Evolutionary conservation across 1,140 invertebrate genomes (phyloP).

Genomic region (Tyrophagus putrescentiae): DNA sequence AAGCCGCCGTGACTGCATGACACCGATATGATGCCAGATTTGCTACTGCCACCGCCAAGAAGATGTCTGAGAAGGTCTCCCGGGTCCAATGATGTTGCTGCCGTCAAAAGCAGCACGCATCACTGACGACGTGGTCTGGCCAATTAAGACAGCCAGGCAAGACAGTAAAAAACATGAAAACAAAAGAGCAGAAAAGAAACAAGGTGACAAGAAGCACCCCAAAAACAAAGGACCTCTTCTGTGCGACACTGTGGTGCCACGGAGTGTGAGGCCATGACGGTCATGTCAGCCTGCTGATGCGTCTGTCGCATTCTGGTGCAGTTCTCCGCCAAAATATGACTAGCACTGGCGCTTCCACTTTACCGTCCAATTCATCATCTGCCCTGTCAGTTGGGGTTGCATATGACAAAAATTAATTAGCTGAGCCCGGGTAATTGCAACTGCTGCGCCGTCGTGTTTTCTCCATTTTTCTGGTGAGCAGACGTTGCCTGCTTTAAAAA

Average conservation of each 20-base stretch:
- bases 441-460: background rate
- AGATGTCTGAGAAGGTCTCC: background rate
- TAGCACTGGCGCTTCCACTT: background rate
- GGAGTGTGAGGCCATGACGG: background rate
- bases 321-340: background rate
- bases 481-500: too few species aligned
- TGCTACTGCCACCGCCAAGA: background rate
- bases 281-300: too few species aligned
- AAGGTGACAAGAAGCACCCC: constrained; percentile 12
- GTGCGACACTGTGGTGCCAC: background rate
- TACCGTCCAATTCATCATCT: background rate
- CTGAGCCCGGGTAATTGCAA: background rate
- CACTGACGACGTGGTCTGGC: background rate
- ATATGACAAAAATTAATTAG: background rate
- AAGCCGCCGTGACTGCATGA: background rate
- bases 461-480: too few species aligned
- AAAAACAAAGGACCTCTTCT: background rate
- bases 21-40: constrained; percentile 1
- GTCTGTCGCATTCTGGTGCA: background rate
- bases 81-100: background rate
- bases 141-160: too few species aligned
- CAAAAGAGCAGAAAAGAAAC: too few species aligned
- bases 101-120: constrained; percentile 8
- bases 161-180: too few species aligned
- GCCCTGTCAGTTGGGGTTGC: background rate